Evolutionary conservation across 1,140 invertebrate species (phyloP).

Genomic region (Diprion similis): DNA sequence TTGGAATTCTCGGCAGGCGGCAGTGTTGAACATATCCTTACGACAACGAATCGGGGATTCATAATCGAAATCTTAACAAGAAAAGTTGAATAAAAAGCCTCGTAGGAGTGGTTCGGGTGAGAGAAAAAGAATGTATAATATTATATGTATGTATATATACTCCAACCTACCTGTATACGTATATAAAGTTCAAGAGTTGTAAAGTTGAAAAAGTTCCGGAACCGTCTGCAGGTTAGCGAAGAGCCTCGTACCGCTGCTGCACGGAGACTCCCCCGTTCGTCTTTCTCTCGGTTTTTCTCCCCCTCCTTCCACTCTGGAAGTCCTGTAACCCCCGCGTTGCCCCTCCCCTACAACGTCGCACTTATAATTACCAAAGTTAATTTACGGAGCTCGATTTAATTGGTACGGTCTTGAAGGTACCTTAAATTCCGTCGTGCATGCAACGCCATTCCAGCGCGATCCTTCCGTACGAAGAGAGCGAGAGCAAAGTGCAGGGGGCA

Average conservation of each 20-base stretch:
- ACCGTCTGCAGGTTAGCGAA: too few species aligned
- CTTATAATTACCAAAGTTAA: conserved; percentile 44
- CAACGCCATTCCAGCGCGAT: neutral
- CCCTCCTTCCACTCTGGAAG: neutral
- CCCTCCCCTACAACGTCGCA: conserved; percentile 27
- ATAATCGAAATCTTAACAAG: conserved; percentile 44
- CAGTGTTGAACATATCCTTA: too few species aligned
- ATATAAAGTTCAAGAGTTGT: conserved; percentile 10
- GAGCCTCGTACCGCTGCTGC: too few species aligned
- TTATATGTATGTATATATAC: too few species aligned
- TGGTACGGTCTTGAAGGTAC: conserved; percentile 40
- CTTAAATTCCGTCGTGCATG: conserved; percentile 29
- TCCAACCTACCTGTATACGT: too few species aligned
- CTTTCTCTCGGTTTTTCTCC: conserved; percentile 13
- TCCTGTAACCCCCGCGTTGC: conserved; percentile 25
- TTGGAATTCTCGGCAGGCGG: too few species aligned
- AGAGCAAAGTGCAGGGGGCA: neutral
- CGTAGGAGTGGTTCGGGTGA: neutral
- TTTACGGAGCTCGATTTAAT: conserved; percentile 43
- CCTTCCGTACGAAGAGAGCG: neutral
- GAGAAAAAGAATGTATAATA: too few species aligned
- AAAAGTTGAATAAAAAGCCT: conserved; percentile 42
- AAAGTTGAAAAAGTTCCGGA: conserved; percentile 36
- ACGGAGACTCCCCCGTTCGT: conserved; percentile 29
- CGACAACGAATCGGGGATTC: neutral